Evolutionary conservation across 2,113 vertebrate species (phyloP), one percentile per base, ranked within the genome.

Genomic region (Phodopus roborovskii): DNA sequence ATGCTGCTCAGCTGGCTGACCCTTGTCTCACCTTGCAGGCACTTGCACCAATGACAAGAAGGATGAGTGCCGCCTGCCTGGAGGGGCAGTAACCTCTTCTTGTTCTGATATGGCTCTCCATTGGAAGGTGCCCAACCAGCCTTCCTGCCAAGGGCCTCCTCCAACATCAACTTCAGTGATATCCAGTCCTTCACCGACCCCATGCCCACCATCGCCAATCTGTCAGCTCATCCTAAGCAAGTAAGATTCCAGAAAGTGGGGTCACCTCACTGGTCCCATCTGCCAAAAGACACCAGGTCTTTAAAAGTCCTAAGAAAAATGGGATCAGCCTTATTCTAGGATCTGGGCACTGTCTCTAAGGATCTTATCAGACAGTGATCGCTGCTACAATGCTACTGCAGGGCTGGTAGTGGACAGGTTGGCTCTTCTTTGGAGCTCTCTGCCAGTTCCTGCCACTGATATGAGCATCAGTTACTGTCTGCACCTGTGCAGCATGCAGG

Each of bases 41-140:
- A 99, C 99, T 3, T 99, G 99, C 96, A 99, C 99, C 89, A 99
- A 99, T 22, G 95, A 98, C 45, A 87, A 56, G 91, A 48, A 1
- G 73, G 99, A 99, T 1, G 99, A 99, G 62, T 99, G 99, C 39
- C 99, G 99, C 62, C 95, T 99, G 98, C 97, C 99, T 39, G 92
- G 91, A 42, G 99, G 99, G 0, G 36, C 94, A 0, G 88, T 98
- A 13, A 98, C 97, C 7, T 71, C 95, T 64, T 98, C 98, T 68
- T 99, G 99, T 96, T 96, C 98, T 0, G 53, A 96, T 6, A 98
- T 99, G 98, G 98, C 99, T 12, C 28, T 88, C 28, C 86, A 98
- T 91, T 99, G 99, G 99, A 96, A 94, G 3, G 98, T 99, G 91
- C 91, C 88, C 3, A 74, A 97, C 22, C 94, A 98, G 88, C 71